Percentiles rank a stretch among this genome's conserved stretches.
Evolutionary conservation across 2,888 invertebrate genomes (phyloP).

Genomic region (Ophion slaviceki): DNA sequence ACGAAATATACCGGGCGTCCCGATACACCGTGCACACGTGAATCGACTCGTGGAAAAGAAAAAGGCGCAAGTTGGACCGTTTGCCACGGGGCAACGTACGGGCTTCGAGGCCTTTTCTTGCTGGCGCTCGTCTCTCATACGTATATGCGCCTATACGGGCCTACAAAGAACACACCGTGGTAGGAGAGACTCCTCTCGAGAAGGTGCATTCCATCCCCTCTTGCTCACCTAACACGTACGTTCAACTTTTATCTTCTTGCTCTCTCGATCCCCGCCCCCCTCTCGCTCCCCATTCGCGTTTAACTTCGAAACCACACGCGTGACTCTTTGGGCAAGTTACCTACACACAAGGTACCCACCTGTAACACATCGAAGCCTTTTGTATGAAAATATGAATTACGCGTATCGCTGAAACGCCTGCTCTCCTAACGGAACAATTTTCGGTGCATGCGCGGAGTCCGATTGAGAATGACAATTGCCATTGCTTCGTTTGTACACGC

Average conservation of each 20-base stretch:
- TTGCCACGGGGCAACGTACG: neutral
- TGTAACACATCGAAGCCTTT: conserved; percentile 13
- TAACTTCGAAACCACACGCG: conserved; percentile 45
- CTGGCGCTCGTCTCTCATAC: neutral
- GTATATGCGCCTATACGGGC: neutral
- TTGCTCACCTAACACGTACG: conserved; percentile 53
- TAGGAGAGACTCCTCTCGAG: conserved; percentile 56
- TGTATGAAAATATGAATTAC: neutral
- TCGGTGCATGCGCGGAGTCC: neutral
- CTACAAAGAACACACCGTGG: conserved; percentile 30
- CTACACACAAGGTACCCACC: conserved; percentile 31
- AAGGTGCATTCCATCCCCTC: conserved; percentile 66
- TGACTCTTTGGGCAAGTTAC: conserved; percentile 32
- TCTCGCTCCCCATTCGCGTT: conserved; percentile 59
- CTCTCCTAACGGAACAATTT: neutral
- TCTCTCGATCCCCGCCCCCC: conserved; percentile 12
- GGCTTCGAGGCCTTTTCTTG: conserved; percentile 10
- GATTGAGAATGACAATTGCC: too few species aligned
- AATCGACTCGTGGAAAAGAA: conserved; percentile 9
- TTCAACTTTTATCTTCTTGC: conserved; percentile 60
- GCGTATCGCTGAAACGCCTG: neutral
- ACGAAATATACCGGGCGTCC: conserved; percentile 47
- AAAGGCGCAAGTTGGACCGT: conserved; percentile 19
- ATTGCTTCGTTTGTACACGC: too few species aligned
- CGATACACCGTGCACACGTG: conserved; percentile 13